Percentiles rank a stretch among this genome's conserved stretches.
phyloP scores from a whole-genome alignment of 1,140 invertebrate genomes.

The Hirudo medicinalis region DNA sequence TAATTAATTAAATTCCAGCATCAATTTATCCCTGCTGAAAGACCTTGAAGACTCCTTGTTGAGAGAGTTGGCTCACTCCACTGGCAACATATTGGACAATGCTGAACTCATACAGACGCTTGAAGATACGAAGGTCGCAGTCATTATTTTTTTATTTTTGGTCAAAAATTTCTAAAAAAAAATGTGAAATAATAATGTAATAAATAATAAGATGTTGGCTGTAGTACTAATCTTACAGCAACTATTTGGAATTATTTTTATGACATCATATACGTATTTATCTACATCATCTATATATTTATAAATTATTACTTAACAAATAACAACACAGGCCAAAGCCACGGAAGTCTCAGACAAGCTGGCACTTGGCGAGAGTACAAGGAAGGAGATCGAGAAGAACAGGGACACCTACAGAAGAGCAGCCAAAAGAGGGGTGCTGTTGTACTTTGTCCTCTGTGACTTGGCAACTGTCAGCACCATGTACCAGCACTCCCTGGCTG shows the following conservation, averaged over 20 bases:
- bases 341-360: constrained; percentile 55
- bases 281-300: no score
- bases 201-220: no score
- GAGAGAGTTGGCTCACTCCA: constrained; percentile 61
- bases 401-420: constrained; percentile 66
- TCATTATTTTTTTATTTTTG: no score
- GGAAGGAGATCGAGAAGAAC: constrained; percentile 61
- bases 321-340: constrained; percentile 14
- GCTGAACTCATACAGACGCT: constrained; percentile 65
- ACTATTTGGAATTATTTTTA: no score
- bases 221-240: no score
- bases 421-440: constrained; percentile 65
- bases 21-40: constrained; percentile 66
- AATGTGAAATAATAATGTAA: no score
- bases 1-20: constrained; percentile 39
- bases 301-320: no score
- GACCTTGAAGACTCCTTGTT: constrained; percentile 68
- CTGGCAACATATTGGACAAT: constrained; percentile 81
- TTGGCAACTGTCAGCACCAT: constrained; percentile 71
- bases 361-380: constrained; percentile 55
- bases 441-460: constrained; percentile 75
- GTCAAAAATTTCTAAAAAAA: no score
- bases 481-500: constrained; percentile 74
- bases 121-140: constrained; percentile 61
- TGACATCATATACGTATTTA: no score